Evolutionary conservation across 2,888 invertebrate species (phyloP), one percentile per base, ranked within the genome.

Genomic region (Ferrisia virgata): DNA sequence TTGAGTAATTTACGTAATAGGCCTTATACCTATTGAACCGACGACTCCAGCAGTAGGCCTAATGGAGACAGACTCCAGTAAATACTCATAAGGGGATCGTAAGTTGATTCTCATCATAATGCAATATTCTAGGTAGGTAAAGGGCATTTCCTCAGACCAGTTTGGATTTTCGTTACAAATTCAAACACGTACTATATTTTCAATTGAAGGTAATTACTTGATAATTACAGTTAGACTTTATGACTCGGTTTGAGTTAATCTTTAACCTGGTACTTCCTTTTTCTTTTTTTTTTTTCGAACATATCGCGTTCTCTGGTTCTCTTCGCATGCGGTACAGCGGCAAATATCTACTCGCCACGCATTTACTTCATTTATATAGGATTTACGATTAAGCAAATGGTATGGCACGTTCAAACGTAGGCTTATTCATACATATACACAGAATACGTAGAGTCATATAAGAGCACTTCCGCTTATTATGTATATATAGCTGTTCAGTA

Each of bases 211-310:
- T 81, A 81, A 81, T 81, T 81, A 81, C 81, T 81, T 33, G 31
- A 81, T 81, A 81, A 81, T 81, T 81, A 81, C 81, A 81, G 43
- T 81, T 81, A 81, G 81, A 81, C 81, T 47, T 53, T 28, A 81
- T 28, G 81, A 81, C 53, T 81, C 81, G 47, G 53, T 18, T 81
- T 81, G 39, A 81, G 81, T 53, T 81, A 81, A 81, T 81, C 53
- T 81, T 81, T 81, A 81, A 81, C 81, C 81, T 53, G 58, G 53
- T 31, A 53, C 53, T 81, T 81, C 81, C 81, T 81, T 81, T 81
- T 25, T 47, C 25, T 28, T 81, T 81, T 58, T 58, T 81, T 81
- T 81, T 25, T 47, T 43, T 28, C 39, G 11, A 78, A 31, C 43
- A 43, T n/a, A n/a, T n/a, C n/a, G n/a, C n/a, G n/a, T n/a, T n/a